Evolutionary conservation across 30 jellyfish, hydroid and myxozoan species (phyloP), one percentile per base, ranked within the genome.

Genomic region (Aurelia sp.): DNA sequence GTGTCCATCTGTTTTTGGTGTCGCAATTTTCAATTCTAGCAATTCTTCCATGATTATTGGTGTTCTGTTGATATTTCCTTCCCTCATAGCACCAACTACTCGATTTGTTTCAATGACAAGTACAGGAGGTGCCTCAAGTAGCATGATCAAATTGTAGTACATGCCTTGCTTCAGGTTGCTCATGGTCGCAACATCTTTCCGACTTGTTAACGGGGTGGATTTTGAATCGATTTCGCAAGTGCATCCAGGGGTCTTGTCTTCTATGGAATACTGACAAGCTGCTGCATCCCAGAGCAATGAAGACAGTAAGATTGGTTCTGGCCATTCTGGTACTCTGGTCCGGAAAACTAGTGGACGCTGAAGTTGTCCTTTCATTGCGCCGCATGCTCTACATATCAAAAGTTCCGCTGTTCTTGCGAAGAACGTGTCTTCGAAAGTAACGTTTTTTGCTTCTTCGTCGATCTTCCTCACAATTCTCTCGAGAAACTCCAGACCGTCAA

Each of bases 221-320:
- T 38, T 38, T 3, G 5, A 2, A 38, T 24, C 10, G 66, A 4
- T 48, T 48, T 12, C 19, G 10, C 82, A 71, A 1, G 22, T 71
- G 22, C 82, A 71, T 9, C 82, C 82, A 12, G 82, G 82, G 27
- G 74, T 63, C 30, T 71, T 24, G 33, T 71, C 19, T 30, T 40
- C 82, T 11, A 71, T 13, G 44, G 82, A 40, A 35, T 71, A 71
- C 69, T 71, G 82, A 38, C 66, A 71, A 12, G 82, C 82, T 71
- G 82, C 82, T 15, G 67, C 67, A 71, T 48, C 82, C 82, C 82
- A 71, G 21, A 71, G 15, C 24, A 71, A 41, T 15, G 63, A 48
- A 2, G 21, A 13, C 69, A 35, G 24, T 20, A n/a, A 22, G 4
- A 71, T 24, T 63, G 19, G 69, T 10, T 22, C 67, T 24, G 19